Evolutionary conservation across 2,113 vertebrate species (phyloP).

Genomic region (Microcebus lehilahytsara): DNA sequence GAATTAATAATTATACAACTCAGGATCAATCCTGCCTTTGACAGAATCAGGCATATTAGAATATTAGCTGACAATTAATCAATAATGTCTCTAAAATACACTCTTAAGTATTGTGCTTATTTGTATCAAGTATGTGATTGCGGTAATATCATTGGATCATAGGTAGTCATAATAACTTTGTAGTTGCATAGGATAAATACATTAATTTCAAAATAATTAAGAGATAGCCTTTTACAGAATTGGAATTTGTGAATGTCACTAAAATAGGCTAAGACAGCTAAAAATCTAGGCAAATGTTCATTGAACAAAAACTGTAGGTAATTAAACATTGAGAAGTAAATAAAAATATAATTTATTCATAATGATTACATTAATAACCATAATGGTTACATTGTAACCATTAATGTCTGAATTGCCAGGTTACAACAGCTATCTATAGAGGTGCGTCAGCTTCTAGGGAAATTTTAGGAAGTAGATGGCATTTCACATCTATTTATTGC

Average conservation of each 20-base stretch:
- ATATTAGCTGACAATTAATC: neutral
- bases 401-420: neutral
- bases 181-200: neutral
- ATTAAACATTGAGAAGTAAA: neutral
- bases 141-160: neutral
- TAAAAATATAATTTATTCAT: neutral
- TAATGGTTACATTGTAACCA: neutral
- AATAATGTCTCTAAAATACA: neutral
- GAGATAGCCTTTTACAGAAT: neutral
- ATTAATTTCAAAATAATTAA: conserved; percentile 23
- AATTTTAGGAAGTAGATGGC: neutral
- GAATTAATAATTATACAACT: neutral
- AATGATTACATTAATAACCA: neutral
- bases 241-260: neutral
- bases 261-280: neutral
- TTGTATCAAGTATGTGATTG: neutral
- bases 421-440: neutral
- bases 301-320: neutral
- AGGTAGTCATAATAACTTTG: neutral
- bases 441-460: neutral
- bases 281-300: neutral
- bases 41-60: neutral
- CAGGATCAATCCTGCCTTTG: neutral
- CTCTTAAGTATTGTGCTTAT: neutral
- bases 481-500: neutral